phyloP scores from a whole-genome alignment of 2,113 vertebrate species.

The Phalacrocorax carbo region DNA sequence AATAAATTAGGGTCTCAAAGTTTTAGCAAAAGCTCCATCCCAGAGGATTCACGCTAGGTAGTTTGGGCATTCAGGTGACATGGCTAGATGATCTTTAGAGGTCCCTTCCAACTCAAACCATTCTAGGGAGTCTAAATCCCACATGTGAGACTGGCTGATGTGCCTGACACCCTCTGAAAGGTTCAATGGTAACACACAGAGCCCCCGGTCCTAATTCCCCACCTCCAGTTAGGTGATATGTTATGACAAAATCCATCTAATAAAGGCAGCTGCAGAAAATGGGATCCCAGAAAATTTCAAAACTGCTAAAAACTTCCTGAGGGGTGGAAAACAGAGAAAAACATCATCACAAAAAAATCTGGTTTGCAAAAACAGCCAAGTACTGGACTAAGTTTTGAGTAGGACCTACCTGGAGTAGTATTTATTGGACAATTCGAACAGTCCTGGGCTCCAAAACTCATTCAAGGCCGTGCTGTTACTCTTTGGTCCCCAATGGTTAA shows the following conservation, averaged over 20 bases:
- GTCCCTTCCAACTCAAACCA: not conserved
- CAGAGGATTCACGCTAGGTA: not conserved
- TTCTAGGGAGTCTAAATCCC: not conserved
- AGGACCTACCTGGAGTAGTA: not conserved
- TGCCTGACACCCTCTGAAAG: not conserved
- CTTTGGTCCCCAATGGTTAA: not conserved
- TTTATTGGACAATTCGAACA: not conserved
- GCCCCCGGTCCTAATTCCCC: not conserved
- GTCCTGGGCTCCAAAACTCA: not conserved
- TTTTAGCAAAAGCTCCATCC: not conserved
- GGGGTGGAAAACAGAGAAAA: not conserved
- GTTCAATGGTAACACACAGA: not conserved
- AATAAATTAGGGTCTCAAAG: not conserved
- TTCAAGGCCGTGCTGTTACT: no score
- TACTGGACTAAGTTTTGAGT: not conserved
- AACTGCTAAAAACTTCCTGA: not conserved
- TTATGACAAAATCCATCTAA: not conserved
- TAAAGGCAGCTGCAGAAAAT: not conserved
- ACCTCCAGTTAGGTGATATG: accelerated
- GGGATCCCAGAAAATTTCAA: not conserved
- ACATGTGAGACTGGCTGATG: accelerated
- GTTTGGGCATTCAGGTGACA: not conserved
- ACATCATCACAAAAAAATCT: not conserved
- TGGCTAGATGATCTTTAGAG: not conserved
- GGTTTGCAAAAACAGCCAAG: not conserved